Conservation (phyloP, 2,888 invertebrate species). For the Eupsilia transversa region DNA sequence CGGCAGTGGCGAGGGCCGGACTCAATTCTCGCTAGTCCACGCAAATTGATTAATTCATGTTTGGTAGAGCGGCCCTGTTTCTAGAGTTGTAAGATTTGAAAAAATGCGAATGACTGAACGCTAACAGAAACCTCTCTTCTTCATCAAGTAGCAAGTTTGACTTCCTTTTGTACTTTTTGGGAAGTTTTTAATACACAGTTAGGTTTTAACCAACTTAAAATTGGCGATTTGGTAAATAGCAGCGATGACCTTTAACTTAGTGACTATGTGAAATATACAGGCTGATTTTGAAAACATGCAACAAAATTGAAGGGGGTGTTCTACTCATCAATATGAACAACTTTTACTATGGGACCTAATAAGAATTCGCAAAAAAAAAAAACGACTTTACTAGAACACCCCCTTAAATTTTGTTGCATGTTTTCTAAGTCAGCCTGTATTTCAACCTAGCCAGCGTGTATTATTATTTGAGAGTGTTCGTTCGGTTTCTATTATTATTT, state of each 20-base stretch:
- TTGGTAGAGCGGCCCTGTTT: conserved; percentile 85
- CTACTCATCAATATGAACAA: too few relatives aligned
- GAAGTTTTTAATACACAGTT: background rate
- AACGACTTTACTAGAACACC: too few relatives aligned
- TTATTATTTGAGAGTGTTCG: too few relatives aligned
- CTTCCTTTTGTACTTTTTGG: conserved; percentile 80
- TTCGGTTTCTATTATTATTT: too few relatives aligned
- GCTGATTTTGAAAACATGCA: too few relatives aligned
- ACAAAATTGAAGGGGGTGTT: too few relatives aligned
- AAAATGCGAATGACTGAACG: conserved; percentile 70
- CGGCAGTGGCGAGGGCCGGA: conserved; percentile 88
- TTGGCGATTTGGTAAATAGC: background rate
- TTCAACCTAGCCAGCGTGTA: too few relatives aligned
- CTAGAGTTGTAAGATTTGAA: conserved; percentile 73
- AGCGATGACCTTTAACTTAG: background rate
- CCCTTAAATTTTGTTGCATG: too few relatives aligned
- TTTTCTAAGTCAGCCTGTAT: too few relatives aligned
- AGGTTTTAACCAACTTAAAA: background rate
- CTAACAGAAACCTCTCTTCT: conserved; percentile 84
- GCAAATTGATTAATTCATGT: conserved; percentile 78
- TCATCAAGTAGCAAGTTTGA: conserved; percentile 88
- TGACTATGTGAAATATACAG: background rate
- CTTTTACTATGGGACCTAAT: too few relatives aligned
- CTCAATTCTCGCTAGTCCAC: conserved; percentile 85
- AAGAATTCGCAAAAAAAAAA: too few relatives aligned